These are phyloP conservation scores for Salvelinus namaycush DNA, from an alignment of 2,113 vertebrate species.

Conservation along the genomic window DNA sequence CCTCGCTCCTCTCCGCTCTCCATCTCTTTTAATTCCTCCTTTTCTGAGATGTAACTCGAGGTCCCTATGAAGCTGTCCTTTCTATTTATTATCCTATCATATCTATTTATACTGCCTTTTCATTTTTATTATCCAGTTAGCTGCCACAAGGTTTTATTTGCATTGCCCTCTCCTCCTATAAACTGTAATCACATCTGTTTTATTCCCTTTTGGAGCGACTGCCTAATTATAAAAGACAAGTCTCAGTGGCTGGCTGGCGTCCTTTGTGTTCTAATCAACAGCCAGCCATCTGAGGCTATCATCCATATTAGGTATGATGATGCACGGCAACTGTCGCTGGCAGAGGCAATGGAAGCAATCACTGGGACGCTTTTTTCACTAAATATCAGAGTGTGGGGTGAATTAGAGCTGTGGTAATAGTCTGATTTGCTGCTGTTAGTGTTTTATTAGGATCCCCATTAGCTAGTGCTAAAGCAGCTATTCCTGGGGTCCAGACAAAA, in stretches of 20 bases:
- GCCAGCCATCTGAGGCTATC: conserved; percentile 8
- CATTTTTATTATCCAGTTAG: conserved; percentile 29
- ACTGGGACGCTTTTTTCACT: neutral
- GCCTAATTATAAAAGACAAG: conserved; percentile 31
- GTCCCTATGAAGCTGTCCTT: neutral
- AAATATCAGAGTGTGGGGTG: neutral
- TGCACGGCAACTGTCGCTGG: neutral
- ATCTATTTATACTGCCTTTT: conserved; percentile 37
- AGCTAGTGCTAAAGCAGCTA: too few species aligned
- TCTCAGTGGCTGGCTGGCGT: neutral
- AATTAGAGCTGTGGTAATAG: conserved; percentile 1
- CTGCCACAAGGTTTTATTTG: conserved; percentile 28
- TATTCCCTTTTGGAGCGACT: conserved; percentile 10
- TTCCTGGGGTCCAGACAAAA: too few species aligned
- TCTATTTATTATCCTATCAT: conserved; percentile 28
- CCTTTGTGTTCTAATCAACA: conserved; percentile 9
- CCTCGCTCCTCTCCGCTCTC: neutral
- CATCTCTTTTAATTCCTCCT: neutral
- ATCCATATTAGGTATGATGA: neutral
- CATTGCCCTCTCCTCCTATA: conserved; percentile 12
- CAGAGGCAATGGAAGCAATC: neutral
- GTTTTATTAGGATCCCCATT: too few species aligned
- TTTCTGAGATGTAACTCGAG: neutral
- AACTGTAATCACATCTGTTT: conserved; percentile 11
- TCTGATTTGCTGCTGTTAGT: neutral